Evolutionary conservation across 1,140 invertebrate genomes (phyloP).

Genomic region (Asbolus verrucosus): DNA sequence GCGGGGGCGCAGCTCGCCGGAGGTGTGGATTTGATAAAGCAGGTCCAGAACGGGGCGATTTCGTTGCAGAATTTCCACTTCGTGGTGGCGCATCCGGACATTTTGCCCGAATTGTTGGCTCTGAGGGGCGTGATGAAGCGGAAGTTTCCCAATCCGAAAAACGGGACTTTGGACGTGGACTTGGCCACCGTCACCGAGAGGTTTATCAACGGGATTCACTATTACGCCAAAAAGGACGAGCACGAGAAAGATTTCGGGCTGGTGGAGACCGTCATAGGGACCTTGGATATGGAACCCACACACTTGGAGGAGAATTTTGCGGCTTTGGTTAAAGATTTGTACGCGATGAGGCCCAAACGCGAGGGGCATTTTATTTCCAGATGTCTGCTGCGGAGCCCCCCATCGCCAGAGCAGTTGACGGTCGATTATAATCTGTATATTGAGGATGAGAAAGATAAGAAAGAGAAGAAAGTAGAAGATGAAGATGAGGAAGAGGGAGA

Average conservation of each 20-base stretch:
- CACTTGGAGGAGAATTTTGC: constrained; percentile 80
- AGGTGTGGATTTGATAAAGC: constrained; percentile 77
- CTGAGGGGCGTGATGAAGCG: constrained; percentile 81
- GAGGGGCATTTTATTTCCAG: constrained; percentile 76
- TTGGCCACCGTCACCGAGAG: constrained; percentile 71
- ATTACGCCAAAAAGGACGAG: constrained; percentile 73
- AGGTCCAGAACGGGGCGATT: constrained; percentile 78
- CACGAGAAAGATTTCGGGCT: constrained; percentile 76
- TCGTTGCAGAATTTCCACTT: constrained; percentile 78
- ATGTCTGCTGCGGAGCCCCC: no score
- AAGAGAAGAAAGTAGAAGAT: no score
- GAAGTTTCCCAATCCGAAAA: constrained; percentile 77
- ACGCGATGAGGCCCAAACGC: constrained; percentile 71
- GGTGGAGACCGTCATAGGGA: constrained; percentile 75
- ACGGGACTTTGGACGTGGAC: constrained; percentile 77
- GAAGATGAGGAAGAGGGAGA: no score
- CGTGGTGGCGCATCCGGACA: constrained; percentile 81
- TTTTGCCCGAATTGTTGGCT: constrained; percentile 79
- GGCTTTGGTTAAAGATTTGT: constrained; percentile 73
- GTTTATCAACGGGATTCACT: constrained; percentile 77
- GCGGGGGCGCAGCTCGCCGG: constrained; percentile 79
- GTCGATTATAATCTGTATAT: no score
- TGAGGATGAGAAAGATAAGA: no score
- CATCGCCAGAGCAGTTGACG: no score
- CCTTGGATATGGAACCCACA: constrained; percentile 75